phyloP scores from a whole-genome alignment of 2,113 vertebrate genomes.

The Mesembrinibis cayennensis region DNA sequence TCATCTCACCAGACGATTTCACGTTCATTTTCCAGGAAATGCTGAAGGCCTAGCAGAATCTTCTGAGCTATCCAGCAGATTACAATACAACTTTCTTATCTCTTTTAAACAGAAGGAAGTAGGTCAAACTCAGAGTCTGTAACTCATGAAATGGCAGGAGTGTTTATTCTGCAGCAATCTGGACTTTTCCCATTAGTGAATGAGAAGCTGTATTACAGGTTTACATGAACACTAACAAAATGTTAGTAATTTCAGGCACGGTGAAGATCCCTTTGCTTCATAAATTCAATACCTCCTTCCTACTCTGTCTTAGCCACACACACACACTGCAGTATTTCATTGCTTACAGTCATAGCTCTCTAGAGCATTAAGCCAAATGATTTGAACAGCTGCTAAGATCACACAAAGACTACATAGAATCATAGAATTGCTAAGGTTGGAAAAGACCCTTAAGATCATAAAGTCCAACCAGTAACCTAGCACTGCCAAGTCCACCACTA shows the following conservation, averaged over 20 bases:
- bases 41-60: neutral
- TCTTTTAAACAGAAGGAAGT: slow-evolving; percentile 9
- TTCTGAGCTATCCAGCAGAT: neutral
- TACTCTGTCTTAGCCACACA: neutral
- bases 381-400: neutral
- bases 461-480: too few relatives aligned
- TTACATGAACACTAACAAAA: neutral
- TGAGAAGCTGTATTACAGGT: neutral
- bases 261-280: neutral
- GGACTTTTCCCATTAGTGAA: neutral
- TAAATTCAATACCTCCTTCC: neutral
- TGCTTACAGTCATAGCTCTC: neutral
- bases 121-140: neutral
- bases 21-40: neutral
- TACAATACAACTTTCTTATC: neutral
- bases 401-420: neutral
- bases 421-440: too few relatives aligned
- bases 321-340: neutral
- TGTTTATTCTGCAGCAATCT: neutral
- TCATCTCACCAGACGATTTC: neutral
- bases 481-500: too few relatives aligned
- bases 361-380: neutral
- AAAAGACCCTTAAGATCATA: too few relatives aligned
- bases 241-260: neutral
- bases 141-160: neutral